Base-by-base conservation (phyloP, 35 echinoderm and acorn worm species). In the Stichopus chloronotus region DNA sequence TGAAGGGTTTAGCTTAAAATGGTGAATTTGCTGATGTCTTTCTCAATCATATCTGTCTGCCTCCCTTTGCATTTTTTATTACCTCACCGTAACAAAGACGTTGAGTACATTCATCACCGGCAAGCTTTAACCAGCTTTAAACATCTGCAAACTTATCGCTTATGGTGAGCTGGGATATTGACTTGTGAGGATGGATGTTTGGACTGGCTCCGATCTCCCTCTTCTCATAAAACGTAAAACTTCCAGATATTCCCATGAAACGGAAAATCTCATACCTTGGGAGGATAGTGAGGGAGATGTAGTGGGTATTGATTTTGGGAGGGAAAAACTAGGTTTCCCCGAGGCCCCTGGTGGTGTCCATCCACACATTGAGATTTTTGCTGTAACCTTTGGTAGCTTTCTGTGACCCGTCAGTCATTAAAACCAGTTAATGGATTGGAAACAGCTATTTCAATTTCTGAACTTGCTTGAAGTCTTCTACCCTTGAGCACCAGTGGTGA, bases 301-400 rank as follows among this genome's bases (percentile, higher is more conserved):
- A 43, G 25, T 17, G 80, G 52, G 52, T 83, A 83, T 83, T 83
- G 80, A 83, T 83, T 83, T 83, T 83, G 53, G 55, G 80, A 83
- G 52, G 80, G 11, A 65, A 56, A 83, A 83, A 83, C 80, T 83
- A 83, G 80, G 80, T 56, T 83, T 83, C 80, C 80, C 80, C 55
- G 80, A 83, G 80, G 80, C 80, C 53, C 55, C 52, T 21, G 19
- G 25, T 82, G 80, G 80, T 82, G 80, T 22, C 53, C 80, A 55
- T 83, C 30, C 25, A 7, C 25, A 55, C 52, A 55, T 83, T 55
- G 52, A 56, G 80, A 83, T n/a, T 55, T 56, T 55, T 83, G 80
- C 55, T 56, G 55, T 83, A 83, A 83, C 80, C 80, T 83, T 43
- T 83, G 80, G 55, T 83, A 65, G 17, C 43, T 83, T 56, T 9